Conservation (phyloP, 2,113 vertebrate species). For the Entomyzon cyanotis region DNA sequence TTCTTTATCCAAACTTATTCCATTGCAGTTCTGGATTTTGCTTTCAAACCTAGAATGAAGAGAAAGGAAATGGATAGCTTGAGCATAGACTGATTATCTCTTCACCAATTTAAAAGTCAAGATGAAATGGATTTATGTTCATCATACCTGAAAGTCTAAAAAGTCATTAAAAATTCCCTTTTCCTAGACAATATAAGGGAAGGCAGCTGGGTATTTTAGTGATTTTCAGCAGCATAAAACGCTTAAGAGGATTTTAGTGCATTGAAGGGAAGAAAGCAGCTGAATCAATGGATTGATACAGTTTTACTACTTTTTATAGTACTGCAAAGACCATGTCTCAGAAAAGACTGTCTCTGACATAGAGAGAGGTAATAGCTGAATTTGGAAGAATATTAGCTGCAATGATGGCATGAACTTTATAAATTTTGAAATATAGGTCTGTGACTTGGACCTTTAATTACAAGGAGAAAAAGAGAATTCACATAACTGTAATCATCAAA, state of each 20-base stretch:
- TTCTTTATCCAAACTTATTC: not conserved
- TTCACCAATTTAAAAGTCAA: not conserved
- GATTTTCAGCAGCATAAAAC: constrained; percentile 3
- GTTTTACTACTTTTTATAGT: not conserved
- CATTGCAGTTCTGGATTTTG: not conserved
- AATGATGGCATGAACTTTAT: not conserved
- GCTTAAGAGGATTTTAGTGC: not conserved
- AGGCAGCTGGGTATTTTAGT: not conserved
- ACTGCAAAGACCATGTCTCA: not conserved
- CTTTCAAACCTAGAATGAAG: not conserved
- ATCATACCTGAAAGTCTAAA: not conserved
- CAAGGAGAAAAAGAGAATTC: not conserved
- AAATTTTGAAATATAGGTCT: not conserved
- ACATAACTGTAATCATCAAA: not conserved
- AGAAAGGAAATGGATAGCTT: not conserved
- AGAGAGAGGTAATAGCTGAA: not conserved
- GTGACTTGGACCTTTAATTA: not conserved
- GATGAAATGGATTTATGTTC: not conserved
- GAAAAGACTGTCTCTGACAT: not conserved
- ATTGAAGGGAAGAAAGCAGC: not conserved
- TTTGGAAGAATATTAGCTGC: not conserved
- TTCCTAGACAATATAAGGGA: not conserved
- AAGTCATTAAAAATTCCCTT: not conserved
- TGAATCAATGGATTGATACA: not conserved
- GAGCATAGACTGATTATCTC: not conserved